Evolutionary conservation across 2,113 vertebrate species (phyloP).

Genomic region (Apeltes quadracus): DNA sequence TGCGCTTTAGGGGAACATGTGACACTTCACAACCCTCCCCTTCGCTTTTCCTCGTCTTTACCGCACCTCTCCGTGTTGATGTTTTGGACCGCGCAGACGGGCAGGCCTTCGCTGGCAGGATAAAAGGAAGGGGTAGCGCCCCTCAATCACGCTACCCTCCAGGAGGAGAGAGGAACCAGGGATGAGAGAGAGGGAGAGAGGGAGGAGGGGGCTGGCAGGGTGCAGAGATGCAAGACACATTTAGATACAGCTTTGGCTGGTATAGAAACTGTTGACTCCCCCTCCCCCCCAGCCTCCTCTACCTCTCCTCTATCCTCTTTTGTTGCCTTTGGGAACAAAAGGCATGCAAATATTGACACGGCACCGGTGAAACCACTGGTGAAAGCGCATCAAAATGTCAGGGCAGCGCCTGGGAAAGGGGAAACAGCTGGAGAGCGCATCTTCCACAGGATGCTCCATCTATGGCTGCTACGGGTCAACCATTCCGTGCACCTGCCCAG

Average conservation of each 20-base stretch:
- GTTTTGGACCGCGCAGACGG: conserved; percentile 67
- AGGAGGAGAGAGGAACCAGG: conserved; percentile 72
- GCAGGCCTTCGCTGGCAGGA: conserved; percentile 74
- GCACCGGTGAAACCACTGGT: conserved; percentile 57
- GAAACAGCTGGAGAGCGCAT: conserved; percentile 65
- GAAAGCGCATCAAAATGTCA: conserved; percentile 76
- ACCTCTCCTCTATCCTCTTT: conserved; percentile 55
- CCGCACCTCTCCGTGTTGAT: conserved; percentile 63
- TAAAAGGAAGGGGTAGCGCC: conserved; percentile 77
- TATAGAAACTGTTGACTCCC: conserved; percentile 74
- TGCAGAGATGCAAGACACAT: conserved; percentile 77
- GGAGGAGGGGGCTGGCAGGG: conserved; percentile 67
- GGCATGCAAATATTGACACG: conserved; percentile 76
- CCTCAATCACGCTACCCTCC: conserved; percentile 77
- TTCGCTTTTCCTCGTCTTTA: conserved; percentile 61
- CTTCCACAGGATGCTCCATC: conserved; percentile 12
- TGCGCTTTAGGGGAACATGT: conserved; percentile 70
- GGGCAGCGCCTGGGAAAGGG: conserved; percentile 54
- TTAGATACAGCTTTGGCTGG: conserved; percentile 76
- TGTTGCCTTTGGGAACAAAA: conserved; percentile 73
- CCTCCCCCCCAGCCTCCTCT: conserved; percentile 3
- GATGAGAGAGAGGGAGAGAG: conserved; percentile 67
- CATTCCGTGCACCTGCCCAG: conserved; percentile 14
- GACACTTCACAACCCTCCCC: conserved; percentile 65
- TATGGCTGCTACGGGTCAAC: conserved; percentile 44